A percentile compares a stretch with the other conserved stretches of the same genome.
phyloP scores from a whole-genome alignment of 1,140 invertebrate genomes.

The Ooceraea biroi region DNA sequence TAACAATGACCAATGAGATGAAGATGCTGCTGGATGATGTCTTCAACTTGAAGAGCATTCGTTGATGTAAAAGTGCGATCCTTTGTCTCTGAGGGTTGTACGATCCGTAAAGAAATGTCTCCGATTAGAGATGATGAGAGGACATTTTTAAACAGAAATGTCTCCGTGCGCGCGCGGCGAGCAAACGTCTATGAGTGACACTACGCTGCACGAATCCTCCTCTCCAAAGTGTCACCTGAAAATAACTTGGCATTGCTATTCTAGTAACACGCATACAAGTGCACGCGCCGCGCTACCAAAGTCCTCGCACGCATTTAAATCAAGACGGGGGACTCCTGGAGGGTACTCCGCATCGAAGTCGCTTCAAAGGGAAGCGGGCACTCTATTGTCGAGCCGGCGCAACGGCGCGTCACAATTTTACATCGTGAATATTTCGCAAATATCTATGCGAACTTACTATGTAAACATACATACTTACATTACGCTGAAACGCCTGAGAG shows the following conservation, averaged over 20 bases:
- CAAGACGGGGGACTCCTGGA: conserved; percentile 69
- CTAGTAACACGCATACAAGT: conserved; percentile 75
- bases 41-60: too few species aligned
- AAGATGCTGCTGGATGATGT: too few species aligned
- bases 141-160: conserved; percentile 53
- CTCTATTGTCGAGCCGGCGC: conserved; percentile 58
- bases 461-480: too few species aligned
- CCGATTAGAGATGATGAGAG: too few species aligned
- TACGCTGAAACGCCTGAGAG: too few species aligned
- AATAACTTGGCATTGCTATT: conserved; percentile 77
- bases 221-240: conserved; percentile 76
- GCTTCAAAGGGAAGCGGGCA: conserved; percentile 61
- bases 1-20: too few species aligned
- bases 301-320: conserved; percentile 75
- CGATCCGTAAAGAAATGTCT: too few species aligned
- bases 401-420: conserved; percentile 1
- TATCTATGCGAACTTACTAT: conserved; percentile 46
- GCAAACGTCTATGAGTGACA: conserved; percentile 72
- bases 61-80: too few species aligned
- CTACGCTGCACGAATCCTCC: conserved; percentile 69
- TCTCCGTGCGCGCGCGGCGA: not conserved
- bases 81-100: too few species aligned
- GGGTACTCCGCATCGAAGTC: conserved; percentile 63
- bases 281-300: conserved; percentile 69
- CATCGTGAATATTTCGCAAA: conserved; percentile 42